These are phyloP conservation scores for Neocloeon triangulifer DNA, from an alignment of 1,140 invertebrate species.

Conservation along the genomic window DNA sequence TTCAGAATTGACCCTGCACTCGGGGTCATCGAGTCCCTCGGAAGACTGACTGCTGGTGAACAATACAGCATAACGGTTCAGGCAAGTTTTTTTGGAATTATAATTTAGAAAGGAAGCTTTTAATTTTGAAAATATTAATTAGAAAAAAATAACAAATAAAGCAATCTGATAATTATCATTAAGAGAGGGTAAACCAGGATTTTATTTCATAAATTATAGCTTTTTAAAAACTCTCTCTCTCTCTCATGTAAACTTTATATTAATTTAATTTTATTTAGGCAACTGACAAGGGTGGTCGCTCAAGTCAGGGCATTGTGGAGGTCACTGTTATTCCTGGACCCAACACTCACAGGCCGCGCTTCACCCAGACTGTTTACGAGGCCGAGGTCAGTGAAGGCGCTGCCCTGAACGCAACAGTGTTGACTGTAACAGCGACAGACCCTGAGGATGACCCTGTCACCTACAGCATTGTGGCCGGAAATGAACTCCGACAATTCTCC, in stretches of 20 bases:
- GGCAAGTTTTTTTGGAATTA: slow-evolving; percentile 25
- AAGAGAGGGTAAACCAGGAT: too few relatives aligned
- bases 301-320: slow-evolving; percentile 56
- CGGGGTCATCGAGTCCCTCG: slow-evolving; percentile 37
- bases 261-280: slow-evolving; percentile 13
- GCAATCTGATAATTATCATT: slow-evolving; percentile 3
- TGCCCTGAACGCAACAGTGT: slow-evolving; percentile 61
- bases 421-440: slow-evolving; percentile 48
- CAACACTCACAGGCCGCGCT: slow-evolving; percentile 62
- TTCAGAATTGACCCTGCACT: slow-evolving; percentile 62
- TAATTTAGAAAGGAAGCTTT: too few relatives aligned
- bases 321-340: slow-evolving; percentile 58
- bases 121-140: too few relatives aligned
- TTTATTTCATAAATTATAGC: too few relatives aligned
- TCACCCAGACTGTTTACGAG: slow-evolving; percentile 54
- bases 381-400: slow-evolving; percentile 72
- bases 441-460: slow-evolving; percentile 70
- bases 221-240: too few relatives aligned
- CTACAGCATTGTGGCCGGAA: slow-evolving; percentile 65
- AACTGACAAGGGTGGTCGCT: slow-evolving; percentile 21
- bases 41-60: slow-evolving; percentile 59
- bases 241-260: slow-evolving; percentile 1
- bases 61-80: slow-evolving; percentile 73
- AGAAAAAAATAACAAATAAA: too few relatives aligned
- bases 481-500: slow-evolving; percentile 61